Evolutionary conservation across 35 echinoderm and acorn worm genomes (phyloP).

Genomic region (Diadema setosum): DNA sequence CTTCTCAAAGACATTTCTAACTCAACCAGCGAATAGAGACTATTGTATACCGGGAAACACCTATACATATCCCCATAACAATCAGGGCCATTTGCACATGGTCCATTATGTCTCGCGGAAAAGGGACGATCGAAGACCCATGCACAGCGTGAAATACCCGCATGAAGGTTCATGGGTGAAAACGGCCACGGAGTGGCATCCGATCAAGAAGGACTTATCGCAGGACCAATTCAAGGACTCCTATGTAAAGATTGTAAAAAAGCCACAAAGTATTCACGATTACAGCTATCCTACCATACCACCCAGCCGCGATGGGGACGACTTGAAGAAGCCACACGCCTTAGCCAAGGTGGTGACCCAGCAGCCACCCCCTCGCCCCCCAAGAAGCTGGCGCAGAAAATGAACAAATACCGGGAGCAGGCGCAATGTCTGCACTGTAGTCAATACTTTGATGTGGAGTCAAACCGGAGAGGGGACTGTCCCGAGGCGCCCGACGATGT

Average conservation of each 20-base stretch:
- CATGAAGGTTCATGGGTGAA: slow-evolving; percentile 69
- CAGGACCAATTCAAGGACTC: slow-evolving; percentile 65
- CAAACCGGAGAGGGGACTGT: slow-evolving; percentile 66
- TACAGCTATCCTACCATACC: slow-evolving; percentile 80
- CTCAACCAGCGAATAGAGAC: slow-evolving; percentile 54
- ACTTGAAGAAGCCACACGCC: slow-evolving; percentile 50
- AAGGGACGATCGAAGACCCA: slow-evolving; percentile 17
- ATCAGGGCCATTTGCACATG: slow-evolving; percentile 80
- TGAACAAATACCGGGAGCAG: slow-evolving; percentile 5
- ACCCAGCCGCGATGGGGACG: slow-evolving; percentile 39
- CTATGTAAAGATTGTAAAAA: slow-evolving; percentile 93
- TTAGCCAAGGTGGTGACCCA: slow-evolving; percentile 65
- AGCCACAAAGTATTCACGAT: slow-evolving; percentile 86
- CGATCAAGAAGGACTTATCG: slow-evolving; percentile 26
- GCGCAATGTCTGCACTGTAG: slow-evolving; percentile 79
- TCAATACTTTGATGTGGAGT: slow-evolving; percentile 80
- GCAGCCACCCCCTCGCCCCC: slow-evolving; percentile 83
- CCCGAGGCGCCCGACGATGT: slow-evolving; percentile 84
- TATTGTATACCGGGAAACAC: slow-evolving; percentile 50
- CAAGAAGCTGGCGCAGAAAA: slow-evolving; percentile 29
- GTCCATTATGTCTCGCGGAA: slow-evolving; percentile 78
- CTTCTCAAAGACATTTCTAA: slow-evolving; percentile 76
- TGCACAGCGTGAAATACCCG: slow-evolving; percentile 59
- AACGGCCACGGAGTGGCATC: slow-evolving; percentile 70
- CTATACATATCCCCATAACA: slow-evolving; percentile 67